phyloP scores from a whole-genome alignment of 2,113 vertebrate species.

The Dryoscopus gambensis region DNA sequence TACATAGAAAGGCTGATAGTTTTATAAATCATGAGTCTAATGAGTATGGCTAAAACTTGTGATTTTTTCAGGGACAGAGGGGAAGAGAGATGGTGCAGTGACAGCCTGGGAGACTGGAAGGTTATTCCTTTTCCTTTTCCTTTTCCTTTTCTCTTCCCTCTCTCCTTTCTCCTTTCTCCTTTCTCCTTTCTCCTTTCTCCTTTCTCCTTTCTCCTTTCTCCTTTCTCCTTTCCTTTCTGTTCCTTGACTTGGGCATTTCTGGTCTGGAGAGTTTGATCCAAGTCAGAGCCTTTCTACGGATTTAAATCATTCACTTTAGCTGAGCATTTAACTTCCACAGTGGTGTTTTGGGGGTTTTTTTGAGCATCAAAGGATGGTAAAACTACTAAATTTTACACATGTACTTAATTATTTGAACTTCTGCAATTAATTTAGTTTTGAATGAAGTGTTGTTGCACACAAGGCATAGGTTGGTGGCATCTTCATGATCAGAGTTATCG shows the following conservation, averaged over 20 bases:
- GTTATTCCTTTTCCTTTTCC: accelerated
- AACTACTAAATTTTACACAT: neutral
- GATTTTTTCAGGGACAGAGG: neutral
- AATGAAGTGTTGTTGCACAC: neutral
- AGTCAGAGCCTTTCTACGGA: neutral
- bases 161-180: too few relatives aligned
- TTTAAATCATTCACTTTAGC: neutral
- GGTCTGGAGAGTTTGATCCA: neutral
- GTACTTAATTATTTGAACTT: neutral
- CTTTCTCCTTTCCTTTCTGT: too few relatives aligned
- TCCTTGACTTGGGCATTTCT: too few relatives aligned
- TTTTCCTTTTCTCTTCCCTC: neutral
- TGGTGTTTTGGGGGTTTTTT: neutral
- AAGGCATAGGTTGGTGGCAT: accelerated
- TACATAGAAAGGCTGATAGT: neutral
- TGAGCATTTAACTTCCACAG: neutral
- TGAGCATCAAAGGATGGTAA: neutral
- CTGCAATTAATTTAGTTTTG: neutral
- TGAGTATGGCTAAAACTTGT: neutral
- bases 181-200: too few relatives aligned
- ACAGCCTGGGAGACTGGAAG: neutral
- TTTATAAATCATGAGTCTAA: neutral
- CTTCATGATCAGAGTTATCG: neutral
- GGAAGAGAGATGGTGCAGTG: neutral
- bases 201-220: too few relatives aligned